phyloP scores from a whole-genome alignment of 2,113 vertebrate species.

The Cavia aperea region DNA sequence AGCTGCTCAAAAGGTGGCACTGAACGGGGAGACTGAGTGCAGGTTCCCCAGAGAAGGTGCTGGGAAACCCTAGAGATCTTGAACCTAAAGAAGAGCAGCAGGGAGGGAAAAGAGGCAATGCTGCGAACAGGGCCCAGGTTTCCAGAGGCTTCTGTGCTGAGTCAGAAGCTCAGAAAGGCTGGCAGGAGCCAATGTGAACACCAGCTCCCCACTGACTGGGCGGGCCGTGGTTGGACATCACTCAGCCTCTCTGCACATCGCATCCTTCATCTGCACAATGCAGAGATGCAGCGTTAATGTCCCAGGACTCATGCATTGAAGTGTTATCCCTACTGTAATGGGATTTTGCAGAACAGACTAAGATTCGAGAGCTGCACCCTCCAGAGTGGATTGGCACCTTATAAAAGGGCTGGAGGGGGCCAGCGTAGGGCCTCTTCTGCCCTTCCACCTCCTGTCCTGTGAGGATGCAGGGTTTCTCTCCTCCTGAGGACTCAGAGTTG shows the following conservation, averaged over 20 bases:
- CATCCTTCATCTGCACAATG: not conserved
- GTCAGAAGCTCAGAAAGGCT: not conserved
- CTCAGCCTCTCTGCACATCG: not conserved
- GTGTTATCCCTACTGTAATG: too few species aligned
- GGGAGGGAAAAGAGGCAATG: not conserved
- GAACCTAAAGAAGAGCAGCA: not conserved
- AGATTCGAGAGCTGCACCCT: not conserved
- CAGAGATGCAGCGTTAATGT: too few species aligned
- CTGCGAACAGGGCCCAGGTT: fast-evolving
- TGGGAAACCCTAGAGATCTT: not conserved
- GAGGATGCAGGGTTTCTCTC: not conserved
- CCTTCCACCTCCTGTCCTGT: not conserved
- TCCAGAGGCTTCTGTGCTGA: not conserved
- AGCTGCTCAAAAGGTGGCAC: fast-evolving
- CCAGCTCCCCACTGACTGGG: fast-evolving
- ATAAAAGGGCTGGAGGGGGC: not conserved
- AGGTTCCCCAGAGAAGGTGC: not conserved
- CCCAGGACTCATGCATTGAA: not conserved
- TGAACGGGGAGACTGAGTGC: not conserved
- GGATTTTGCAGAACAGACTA: not conserved
- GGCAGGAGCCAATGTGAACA: fast-evolving
- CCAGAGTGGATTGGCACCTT: too few species aligned
- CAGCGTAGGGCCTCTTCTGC: not conserved
- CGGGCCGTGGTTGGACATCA: not conserved
- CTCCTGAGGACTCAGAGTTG: not conserved